Evolutionary conservation across 2,888 invertebrate genomes (phyloP).

Genomic region (Scaptomyza caliginosa): DNA sequence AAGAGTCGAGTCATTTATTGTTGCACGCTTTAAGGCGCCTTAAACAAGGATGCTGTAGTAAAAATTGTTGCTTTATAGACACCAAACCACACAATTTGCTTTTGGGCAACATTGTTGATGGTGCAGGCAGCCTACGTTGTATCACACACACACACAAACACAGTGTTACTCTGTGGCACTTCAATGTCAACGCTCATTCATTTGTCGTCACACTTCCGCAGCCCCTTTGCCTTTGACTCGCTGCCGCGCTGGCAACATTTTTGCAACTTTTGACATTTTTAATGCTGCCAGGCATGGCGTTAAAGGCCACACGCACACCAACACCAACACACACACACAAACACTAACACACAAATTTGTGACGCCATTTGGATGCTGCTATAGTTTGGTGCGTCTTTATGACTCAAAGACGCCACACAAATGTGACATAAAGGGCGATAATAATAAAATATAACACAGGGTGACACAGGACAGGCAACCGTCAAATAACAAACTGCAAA

Average conservation of each 20-base stretch:
- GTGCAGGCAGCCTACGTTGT: constrained; percentile 59
- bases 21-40: constrained; percentile 57
- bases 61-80: constrained; percentile 24
- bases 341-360: constrained; percentile 18
- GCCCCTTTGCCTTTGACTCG: constrained; percentile 47
- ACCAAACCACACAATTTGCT: constrained; percentile 71
- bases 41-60: constrained; percentile 53
- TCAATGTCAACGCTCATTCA: constrained; percentile 76
- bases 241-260: constrained; percentile 66
- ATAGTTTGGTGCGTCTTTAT: constrained; percentile 79
- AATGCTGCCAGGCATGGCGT: constrained; percentile 77
- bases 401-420: constrained; percentile 79
- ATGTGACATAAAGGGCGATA: constrained; percentile 78
- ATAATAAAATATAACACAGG: constrained; percentile 75
- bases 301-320: constrained; percentile 30
- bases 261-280: constrained; percentile 79
- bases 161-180: constrained; percentile 45
- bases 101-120: constrained; percentile 74
- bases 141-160: constrained; percentile 27
- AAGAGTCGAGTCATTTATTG: constrained; percentile 53
- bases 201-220: constrained; percentile 57
- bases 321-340: constrained; percentile 10
- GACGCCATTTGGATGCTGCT: constrained; percentile 48
- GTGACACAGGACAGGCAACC: constrained; percentile 21
- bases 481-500: constrained; percentile 78